Conservation (phyloP, 2,888 invertebrate species). For the Drosophila colorata region DNA sequence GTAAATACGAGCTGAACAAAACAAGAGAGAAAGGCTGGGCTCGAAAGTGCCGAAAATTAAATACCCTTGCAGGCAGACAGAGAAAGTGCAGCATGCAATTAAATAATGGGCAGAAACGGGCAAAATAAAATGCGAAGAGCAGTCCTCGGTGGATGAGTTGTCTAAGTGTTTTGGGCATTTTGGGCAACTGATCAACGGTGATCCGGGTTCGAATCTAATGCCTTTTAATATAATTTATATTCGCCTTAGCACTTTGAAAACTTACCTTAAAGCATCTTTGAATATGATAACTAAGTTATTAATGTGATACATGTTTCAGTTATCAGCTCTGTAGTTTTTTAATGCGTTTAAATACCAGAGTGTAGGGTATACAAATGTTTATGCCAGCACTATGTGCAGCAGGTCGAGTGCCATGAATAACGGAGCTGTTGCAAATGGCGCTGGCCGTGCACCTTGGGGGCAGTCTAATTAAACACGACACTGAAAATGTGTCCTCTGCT, state of each 20-base stretch:
- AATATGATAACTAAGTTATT: no score
- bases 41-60: neutral
- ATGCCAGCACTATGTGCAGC: conserved; percentile 4
- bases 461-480: conserved; percentile 80
- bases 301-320: no score
- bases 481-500: conserved; percentile 75
- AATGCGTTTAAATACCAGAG: neutral
- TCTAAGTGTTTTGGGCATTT: no score
- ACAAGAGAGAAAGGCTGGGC: neutral
- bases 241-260: no score
- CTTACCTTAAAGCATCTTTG: no score
- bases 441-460: conserved; percentile 62
- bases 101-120: no score
- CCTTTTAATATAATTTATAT: no score
- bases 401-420: conserved; percentile 37
- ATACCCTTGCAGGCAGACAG: conserved; percentile 4
- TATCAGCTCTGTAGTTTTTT: no score
- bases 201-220: no score
- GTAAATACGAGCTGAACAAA: conserved; percentile 7
- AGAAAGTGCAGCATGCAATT: neutral
- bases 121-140: no score
- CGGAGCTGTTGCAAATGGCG: conserved; percentile 30
- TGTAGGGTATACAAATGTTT: conserved; percentile 19
- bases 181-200: no score
- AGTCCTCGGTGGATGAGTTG: no score